Base-by-base conservation (phyloP, 2,113 vertebrate species). In the Polyodon spathula region DNA sequence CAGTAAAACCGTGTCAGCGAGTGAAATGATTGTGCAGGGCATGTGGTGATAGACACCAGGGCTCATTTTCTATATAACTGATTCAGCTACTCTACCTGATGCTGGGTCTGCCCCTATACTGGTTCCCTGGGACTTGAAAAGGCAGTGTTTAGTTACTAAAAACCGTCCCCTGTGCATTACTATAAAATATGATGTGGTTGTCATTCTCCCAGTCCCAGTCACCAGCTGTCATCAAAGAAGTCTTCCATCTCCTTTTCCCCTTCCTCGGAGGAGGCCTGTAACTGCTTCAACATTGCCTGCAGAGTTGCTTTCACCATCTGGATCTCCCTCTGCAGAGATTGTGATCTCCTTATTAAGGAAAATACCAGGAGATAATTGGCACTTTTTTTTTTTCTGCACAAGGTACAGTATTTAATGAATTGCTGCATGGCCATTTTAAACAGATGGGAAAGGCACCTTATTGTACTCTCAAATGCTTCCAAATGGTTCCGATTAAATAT, bases 401-500 rank as follows among this genome's bases (percentile, higher is more conserved):
- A 27, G 63, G 27, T 27, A 27, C 27, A 27, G 74, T 72, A 75
- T 72, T 63, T 54, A 62, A 53, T 54, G 68, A 84, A 83, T 82
- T 77, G 69, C 74, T 84, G 69, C 64, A 68, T 61, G 68, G 66
- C 66, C 68, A 73, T 69, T 71, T 63, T 76, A 60, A 77, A 81
- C 90, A 90, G 89, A 89, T 88, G 86, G 84, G 72, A 54, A 16
- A 58, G 51, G 81, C 72, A 70, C 78, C 75, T 85, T 79, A 73
- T 75, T 86, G 84, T 75, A 76, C 81, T 73, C 78, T 84, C 80
- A 82, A 84, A 73, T 76, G 81, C 79, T 83, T 83, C 76, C 82
- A 85, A 86, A 88, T 81, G 79, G 75, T 81, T 75, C 70, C 71
- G 81, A 90, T 91, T 88, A 83, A 92, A 91, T 88, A 93, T 90